Conservation (phyloP, 2,113 vertebrate species). For the Rafetus swinhoei region DNA sequence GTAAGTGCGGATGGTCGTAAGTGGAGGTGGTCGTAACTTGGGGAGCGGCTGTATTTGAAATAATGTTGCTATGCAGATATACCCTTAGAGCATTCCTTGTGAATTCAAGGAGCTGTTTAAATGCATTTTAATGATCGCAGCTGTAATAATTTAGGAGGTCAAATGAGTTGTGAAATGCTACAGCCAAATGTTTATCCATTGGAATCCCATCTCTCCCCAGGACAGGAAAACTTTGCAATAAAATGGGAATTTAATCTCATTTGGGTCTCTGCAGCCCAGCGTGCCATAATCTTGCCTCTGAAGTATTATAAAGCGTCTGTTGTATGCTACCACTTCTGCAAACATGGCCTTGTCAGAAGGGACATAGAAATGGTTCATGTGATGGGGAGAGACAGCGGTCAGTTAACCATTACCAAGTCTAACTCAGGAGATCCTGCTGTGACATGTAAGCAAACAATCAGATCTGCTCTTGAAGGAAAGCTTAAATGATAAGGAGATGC, state of each 20-base stretch:
- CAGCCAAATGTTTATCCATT: rapidly evolving
- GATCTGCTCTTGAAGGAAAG: background rate
- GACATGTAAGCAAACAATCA: background rate
- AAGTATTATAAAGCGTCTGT: background rate
- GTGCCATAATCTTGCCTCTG: background rate
- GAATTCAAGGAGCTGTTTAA: background rate
- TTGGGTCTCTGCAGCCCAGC: background rate
- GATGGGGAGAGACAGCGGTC: background rate
- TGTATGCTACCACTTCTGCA: background rate
- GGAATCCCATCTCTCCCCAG: background rate
- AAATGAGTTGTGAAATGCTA: background rate
- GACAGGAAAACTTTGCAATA: background rate
- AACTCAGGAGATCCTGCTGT: background rate
- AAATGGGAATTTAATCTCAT: background rate
- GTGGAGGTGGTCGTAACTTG: too few relatives aligned
- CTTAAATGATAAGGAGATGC: background rate
- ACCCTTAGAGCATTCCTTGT: background rate
- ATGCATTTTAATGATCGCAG: background rate
- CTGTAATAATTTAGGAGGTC: background rate
- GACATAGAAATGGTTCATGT: background rate
- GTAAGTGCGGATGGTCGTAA: too few relatives aligned
- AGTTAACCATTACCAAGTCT: background rate
- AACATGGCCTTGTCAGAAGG: background rate
- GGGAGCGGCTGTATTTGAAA: too few relatives aligned
- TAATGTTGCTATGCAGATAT: too few relatives aligned